These are phyloP conservation scores for Syngnathus acus DNA, from an alignment of 2,797 vertebrate genomes.

Conservation along the genomic window DNA sequence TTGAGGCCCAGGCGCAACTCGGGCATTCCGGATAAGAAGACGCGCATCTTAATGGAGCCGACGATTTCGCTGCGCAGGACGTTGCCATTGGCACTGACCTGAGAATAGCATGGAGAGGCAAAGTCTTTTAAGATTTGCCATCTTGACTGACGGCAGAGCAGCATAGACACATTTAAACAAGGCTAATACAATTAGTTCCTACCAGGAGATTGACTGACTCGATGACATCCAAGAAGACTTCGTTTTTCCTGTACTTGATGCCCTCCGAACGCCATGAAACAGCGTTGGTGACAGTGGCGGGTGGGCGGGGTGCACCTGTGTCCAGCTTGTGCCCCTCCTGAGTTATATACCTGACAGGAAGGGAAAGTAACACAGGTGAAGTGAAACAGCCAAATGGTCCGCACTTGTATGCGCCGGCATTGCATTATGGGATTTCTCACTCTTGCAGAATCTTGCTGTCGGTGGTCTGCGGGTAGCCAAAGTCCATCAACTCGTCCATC, in stretches of 20 bases:
- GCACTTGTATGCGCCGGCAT: too few relatives aligned
- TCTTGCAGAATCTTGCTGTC: constrained; percentile 99
- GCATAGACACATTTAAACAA: constrained; percentile 13
- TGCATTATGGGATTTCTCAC: constrained; percentile 66
- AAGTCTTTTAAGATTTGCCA: neutral
- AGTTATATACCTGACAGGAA: constrained; percentile 84
- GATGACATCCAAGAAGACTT: constrained; percentile 93
- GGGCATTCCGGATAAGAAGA: constrained; percentile 96
- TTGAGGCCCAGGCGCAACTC: constrained; percentile 92
- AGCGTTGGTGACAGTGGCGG: constrained; percentile 81
- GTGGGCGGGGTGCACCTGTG: constrained; percentile 89
- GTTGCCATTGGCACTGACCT: constrained; percentile 97
- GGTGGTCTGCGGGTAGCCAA: constrained; percentile 95
- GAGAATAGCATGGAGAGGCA: constrained; percentile 3
- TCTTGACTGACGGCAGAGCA: constrained; percentile 14
- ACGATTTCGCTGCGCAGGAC: constrained; percentile 96
- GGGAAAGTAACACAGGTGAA: constrained; percentile 28
- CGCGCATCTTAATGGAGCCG: constrained; percentile 97
- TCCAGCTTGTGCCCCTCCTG: constrained; percentile 98
- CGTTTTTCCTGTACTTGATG: constrained; percentile 78
- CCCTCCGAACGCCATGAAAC: constrained; percentile 81
- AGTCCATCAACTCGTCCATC: constrained; percentile 97
- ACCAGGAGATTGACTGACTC: constrained; percentile 98
- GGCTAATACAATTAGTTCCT: constrained; percentile 54
- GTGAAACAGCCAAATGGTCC: constrained; percentile 5